These are phyloP conservation scores for Apocrypta bakeri DNA, from an alignment of 1,140 invertebrate species.

Conservation along the genomic window DNA sequence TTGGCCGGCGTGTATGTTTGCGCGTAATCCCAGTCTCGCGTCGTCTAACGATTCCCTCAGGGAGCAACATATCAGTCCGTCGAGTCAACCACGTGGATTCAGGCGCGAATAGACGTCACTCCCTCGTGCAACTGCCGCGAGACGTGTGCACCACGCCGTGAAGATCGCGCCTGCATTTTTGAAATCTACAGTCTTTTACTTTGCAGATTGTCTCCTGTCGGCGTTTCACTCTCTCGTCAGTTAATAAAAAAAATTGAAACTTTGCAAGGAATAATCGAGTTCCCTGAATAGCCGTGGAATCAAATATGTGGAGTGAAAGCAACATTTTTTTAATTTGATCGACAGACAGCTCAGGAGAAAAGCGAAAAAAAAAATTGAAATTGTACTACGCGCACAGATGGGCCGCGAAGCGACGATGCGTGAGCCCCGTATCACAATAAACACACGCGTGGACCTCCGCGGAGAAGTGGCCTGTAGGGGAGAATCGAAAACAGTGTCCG, in stretches of 20 bases:
- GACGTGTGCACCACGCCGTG: background rate
- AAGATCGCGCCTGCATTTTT: background rate
- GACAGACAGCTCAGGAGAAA: background rate
- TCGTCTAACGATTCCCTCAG: conserved; percentile 40
- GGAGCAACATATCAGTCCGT: background rate
- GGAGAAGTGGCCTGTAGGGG: background rate
- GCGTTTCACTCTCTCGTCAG: background rate
- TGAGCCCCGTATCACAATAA: conserved; percentile 25
- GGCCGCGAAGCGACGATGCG: conserved; percentile 12
- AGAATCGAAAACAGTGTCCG: background rate
- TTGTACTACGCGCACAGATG: background rate
- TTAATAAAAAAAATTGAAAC: background rate
- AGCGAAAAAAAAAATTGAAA: background rate
- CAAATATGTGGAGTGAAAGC: too few relatives aligned
- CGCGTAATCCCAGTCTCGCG: conserved; percentile 30
- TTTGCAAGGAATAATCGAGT: background rate
- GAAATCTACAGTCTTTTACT: background rate
- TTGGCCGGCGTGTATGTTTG: conserved; percentile 28
- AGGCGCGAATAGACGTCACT: background rate
- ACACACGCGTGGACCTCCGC: background rate
- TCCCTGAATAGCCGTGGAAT: conserved; percentile 27
- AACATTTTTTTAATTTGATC: background rate
- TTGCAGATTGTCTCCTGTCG: background rate
- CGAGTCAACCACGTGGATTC: conserved; percentile 24
- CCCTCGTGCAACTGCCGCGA: background rate